Conservation (phyloP, 1,140 invertebrate genomes). For the Drosophila tropicalis region DNA sequence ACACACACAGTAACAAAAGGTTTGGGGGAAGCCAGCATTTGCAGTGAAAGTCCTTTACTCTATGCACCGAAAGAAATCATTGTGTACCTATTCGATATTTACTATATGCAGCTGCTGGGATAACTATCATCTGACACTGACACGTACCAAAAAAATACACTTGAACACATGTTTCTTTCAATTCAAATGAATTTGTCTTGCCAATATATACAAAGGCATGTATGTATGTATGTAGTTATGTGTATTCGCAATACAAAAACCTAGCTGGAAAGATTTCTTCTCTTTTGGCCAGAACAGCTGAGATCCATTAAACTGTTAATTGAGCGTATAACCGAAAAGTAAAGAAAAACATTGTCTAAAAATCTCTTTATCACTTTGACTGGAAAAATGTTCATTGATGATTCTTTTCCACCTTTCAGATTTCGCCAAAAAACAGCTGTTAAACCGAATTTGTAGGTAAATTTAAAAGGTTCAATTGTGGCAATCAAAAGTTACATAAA, state of each 20-base stretch:
- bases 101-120: constrained; percentile 55
- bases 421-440: constrained; percentile 33
- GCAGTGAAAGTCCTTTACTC: constrained; percentile 81
- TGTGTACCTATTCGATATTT: constrained; percentile 25
- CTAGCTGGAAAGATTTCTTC: background rate
- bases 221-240: background rate
- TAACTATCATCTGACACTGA: constrained; percentile 27
- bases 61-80: constrained; percentile 72
- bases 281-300: constrained; percentile 68
- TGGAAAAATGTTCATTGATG: constrained; percentile 21
- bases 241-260: constrained; percentile 32
- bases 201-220: background rate
- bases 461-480: too few relatives aligned
- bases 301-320: constrained; percentile 69
- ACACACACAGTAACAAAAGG: constrained; percentile 13
- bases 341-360: constrained; percentile 28
- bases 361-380: background rate
- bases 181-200: constrained; percentile 24
- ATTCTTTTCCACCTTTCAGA: background rate
- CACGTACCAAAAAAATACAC: constrained; percentile 50
- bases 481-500: too few relatives aligned
- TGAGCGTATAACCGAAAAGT: constrained; percentile 56
- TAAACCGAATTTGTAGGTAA: background rate
- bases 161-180: constrained; percentile 36
- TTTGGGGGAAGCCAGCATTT: constrained; percentile 35